Base-by-base conservation (phyloP, 2,888 invertebrate genomes). In the Xestia ashworthii region DNA sequence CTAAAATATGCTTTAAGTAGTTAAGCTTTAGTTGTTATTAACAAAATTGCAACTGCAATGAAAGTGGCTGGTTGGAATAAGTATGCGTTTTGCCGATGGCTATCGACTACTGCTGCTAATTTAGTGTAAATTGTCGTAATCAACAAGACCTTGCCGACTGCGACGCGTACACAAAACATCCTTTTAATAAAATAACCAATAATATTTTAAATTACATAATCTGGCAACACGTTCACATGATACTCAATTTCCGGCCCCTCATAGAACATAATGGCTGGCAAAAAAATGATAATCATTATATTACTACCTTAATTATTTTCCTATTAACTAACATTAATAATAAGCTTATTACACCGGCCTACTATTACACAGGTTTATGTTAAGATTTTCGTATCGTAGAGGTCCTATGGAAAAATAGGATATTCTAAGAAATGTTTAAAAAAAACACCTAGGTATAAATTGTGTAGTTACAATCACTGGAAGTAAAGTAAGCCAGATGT, bases 91-190 rank as follows among this genome's bases (percentile, higher is more conserved):
- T 46, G 62, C 62, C 55, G 6, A 64, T 68, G 41, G 32, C 19
- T 38, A 48, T 74, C 55, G 81, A 64, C 32, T 12, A 69, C 32
- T 44, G n/a, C 44, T 32, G 62, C 14, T 68, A 80, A 64, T 74
- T 55, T 25, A 19, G 67, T 55, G 74, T 16, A 68, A 80, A 80
- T 78, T 71, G n/a, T 16, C 55, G 32, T 71, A 71, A 71, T 80
- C 25, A 80, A 74, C 53, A 12, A 81, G 55, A 53, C 81, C 79
- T 79, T 72, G 66, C n/a, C n/a, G 16, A 41, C 74, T 12, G 14
- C 41, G 14, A 50, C 12, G 41, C n/a, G 16, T 25, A 60, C 32
- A 46, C n/a, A 64, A 62, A 62, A 77, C 50, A 60, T 67, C 22
- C 14, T 60, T 76, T 5, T 46, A 16, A 55, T 32, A 65, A 46